Evolutionary conservation across 2,797 vertebrate species (phyloP).

Genomic region (Cichlasoma orientale): DNA sequence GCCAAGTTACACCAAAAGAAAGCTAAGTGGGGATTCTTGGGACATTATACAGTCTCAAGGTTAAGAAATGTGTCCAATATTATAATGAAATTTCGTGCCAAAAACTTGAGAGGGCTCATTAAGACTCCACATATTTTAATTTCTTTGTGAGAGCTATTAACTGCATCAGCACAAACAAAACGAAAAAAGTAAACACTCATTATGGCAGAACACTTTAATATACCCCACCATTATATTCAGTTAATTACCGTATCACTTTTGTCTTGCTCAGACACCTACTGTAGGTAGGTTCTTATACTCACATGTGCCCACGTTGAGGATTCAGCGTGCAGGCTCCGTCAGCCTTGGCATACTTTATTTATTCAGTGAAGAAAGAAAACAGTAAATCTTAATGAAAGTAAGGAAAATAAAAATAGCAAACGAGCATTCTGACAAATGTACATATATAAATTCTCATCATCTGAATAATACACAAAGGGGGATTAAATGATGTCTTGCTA

Average conservation of each 20-base stretch:
- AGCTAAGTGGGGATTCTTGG: constrained; percentile 52
- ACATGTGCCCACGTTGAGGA: constrained; percentile 15
- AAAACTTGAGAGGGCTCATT: constrained; percentile 48
- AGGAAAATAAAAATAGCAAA: constrained; percentile 22
- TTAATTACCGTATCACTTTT: constrained; percentile 32
- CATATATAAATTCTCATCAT: constrained; percentile 35
- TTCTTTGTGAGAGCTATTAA: constrained; percentile 24
- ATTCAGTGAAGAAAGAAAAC: constrained; percentile 6
- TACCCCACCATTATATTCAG: background rate
- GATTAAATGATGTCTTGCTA: constrained; percentile 67
- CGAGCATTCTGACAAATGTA: constrained; percentile 7
- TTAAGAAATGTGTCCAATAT: constrained; percentile 64
- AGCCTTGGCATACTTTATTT: background rate
- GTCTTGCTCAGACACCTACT: constrained; percentile 11
- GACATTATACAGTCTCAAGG: constrained; percentile 54
- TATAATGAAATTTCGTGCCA: constrained; percentile 45
- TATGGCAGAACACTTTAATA: constrained; percentile 20
- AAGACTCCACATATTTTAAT: constrained; percentile 26
- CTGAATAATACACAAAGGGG: constrained; percentile 42
- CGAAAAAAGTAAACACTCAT: constrained; percentile 35
- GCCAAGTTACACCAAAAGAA: constrained; percentile 66
- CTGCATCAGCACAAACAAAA: constrained; percentile 16
- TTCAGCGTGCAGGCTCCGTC: background rate
- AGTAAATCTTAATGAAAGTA: constrained; percentile 29
- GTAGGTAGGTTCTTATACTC: constrained; percentile 10